These are phyloP conservation scores for Tonatia bakeri DNA, from an alignment of 2,113 vertebrate species.

Conservation along the genomic window DNA sequence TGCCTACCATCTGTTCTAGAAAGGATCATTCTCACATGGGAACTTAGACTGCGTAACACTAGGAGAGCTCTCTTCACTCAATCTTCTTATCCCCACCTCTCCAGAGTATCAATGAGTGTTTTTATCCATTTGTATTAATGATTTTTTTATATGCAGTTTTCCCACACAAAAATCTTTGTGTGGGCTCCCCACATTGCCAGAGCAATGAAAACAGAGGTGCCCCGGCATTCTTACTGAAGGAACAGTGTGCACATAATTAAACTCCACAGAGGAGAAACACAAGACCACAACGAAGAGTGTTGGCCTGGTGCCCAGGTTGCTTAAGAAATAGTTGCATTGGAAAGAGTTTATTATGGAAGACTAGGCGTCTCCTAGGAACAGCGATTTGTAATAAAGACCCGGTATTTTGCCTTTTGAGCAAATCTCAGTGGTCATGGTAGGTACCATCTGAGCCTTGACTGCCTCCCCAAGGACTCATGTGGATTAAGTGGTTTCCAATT, in stretches of 20 bases:
- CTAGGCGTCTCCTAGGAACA: background rate
- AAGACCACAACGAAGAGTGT: conserved; percentile 34
- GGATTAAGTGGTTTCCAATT: background rate
- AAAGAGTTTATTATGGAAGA: background rate
- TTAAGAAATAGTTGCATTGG: conserved; percentile 45
- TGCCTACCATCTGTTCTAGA: background rate
- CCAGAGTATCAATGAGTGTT: background rate
- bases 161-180: background rate
- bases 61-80: background rate
- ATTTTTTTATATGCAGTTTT: background rate
- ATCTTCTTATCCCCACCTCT: background rate
- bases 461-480: background rate
- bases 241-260: conserved; percentile 60
- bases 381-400: background rate
- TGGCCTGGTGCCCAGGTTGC: conserved; percentile 66
- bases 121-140: background rate
- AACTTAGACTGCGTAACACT: background rate
- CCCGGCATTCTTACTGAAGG: conserved; percentile 51
- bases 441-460: background rate
- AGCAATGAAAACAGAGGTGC: background rate
- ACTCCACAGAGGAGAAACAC: conserved; percentile 56
- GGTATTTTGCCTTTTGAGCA: background rate
- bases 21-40: background rate
- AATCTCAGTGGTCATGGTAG: background rate
- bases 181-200: background rate